Conservation (phyloP, 2,888 invertebrate genomes). For the Oithona nana region DNA sequence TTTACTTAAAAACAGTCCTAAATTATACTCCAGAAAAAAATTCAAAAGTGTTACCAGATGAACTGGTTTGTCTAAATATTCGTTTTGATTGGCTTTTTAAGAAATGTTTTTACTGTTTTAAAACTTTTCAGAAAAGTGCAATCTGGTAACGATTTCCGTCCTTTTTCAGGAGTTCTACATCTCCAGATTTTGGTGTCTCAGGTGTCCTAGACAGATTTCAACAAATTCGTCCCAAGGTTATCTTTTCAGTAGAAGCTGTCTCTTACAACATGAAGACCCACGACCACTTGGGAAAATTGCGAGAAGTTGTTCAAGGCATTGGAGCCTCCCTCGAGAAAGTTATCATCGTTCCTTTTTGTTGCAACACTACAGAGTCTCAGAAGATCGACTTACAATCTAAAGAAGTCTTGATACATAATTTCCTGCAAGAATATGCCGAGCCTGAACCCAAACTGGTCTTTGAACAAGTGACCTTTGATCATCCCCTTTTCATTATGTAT, state of each 20-base stretch:
- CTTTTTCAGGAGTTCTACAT: slow-evolving; percentile 34
- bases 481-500: slow-evolving; percentile 38
- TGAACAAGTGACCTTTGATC: slow-evolving; percentile 31
- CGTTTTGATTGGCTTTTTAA: too few species aligned
- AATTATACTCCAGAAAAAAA: background rate
- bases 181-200: slow-evolving; percentile 35
- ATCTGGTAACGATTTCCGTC: background rate
- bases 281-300: slow-evolving; percentile 32
- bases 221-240: slow-evolving; percentile 34
- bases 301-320: slow-evolving; percentile 28
- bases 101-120: too few species aligned
- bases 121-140: background rate
- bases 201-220: slow-evolving; percentile 31
- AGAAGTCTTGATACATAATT: background rate
- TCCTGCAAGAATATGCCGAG: background rate
- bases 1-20: too few species aligned
- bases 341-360: slow-evolving; percentile 20
- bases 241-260: slow-evolving; percentile 34
- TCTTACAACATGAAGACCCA: slow-evolving; percentile 33
- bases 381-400: background rate
- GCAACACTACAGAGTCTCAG: slow-evolving; percentile 6
- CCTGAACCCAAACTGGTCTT: background rate
- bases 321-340: slow-evolving; percentile 20
- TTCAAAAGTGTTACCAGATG: background rate
- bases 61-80: background rate